Evolutionary conservation across 2,888 invertebrate species (phyloP), one percentile per base, ranked within the genome.

Genomic region (Mayetiola destructor): DNA sequence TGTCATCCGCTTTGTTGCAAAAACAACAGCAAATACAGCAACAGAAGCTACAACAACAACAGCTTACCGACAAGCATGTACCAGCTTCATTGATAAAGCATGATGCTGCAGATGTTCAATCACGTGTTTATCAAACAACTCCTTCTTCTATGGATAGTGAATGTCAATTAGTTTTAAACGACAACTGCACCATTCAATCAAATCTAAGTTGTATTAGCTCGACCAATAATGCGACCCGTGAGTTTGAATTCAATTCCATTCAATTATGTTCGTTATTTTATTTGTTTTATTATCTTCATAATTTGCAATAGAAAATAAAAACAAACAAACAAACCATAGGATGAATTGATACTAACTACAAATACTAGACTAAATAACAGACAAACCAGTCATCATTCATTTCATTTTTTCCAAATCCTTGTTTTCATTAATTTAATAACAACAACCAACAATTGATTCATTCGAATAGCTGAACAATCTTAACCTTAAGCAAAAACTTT

Each of bases 1-100:
- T 83, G 64, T 75, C 79, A 68, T 75, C 77, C 62, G 80, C 81
- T 61, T 73, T 84, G 42, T 42, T 42, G 42, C 42, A 42, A 63
- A 62, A 63, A 63, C 59, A 59, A 23, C 59, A 62, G 56, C 62
- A 59, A 55, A 67, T 70, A 32, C 64, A 70, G 59, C 64, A 73
- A 39, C 73, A 73, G 32, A 73, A 73, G 73, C 62, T 23, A 23
- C 42, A 3, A 42, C 42, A 42, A 42, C 42, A 23, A 20, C 54
- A 57, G 60, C 21, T 55, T 60, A 35, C 54, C 59, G n/a, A 58
- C 48, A 48, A 59, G 58, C 59, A 37, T 39, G 37, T 29, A 42
- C 42, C 30, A 56, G 42, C 42, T 29, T 32, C 32, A 56, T 56
- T 56, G 56, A 56, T 40, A 18, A 30, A 40, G 18, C 40, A 56